These are phyloP conservation scores for Trematomus loennbergii DNA, from an alignment of 2,113 vertebrate genomes.

Conservation along the genomic window DNA sequence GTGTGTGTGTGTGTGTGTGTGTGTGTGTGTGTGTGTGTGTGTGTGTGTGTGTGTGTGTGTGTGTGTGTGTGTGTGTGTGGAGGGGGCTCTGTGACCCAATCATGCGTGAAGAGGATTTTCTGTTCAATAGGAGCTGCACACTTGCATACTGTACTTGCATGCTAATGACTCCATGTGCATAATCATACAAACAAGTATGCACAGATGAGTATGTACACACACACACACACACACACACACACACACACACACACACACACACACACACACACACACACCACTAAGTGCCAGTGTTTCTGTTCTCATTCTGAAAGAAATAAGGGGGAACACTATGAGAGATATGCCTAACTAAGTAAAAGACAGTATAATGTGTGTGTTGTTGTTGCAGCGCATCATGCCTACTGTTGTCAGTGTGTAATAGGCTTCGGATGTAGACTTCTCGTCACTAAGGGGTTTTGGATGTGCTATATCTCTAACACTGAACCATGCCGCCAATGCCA, in stretches of 20 bases:
- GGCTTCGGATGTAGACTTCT: neutral
- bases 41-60: conserved; percentile 28
- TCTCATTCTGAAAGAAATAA: conserved; percentile 18
- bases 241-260: conserved; percentile 8
- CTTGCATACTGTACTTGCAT: conserved; percentile 80
- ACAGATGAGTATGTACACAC: conserved; percentile 11
- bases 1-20: conserved; percentile 14
- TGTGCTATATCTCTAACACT: neutral
- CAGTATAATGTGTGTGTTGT: neutral
- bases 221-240: conserved; percentile 4
- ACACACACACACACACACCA: conserved; percentile 1
- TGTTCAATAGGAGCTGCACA: conserved; percentile 75
- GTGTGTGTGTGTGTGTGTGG: conserved; percentile 40
- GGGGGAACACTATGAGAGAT: neutral
- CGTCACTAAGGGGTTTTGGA: conserved; percentile 13
- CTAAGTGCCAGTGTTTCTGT: conserved; percentile 21
- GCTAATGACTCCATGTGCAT: conserved; percentile 77
- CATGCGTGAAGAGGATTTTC: conserved; percentile 81
- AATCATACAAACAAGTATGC: conserved; percentile 61
- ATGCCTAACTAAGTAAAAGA: conserved; percentile 14
- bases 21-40: conserved; percentile 3
- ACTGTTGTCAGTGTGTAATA: conserved; percentile 11
- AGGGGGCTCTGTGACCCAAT: conserved; percentile 69
- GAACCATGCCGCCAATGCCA: conserved; percentile 2
- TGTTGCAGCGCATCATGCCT: conserved; percentile 2